A percentile compares a stretch with the other conserved stretches of the same genome.
Evolutionary conservation across 2,888 invertebrate genomes (phyloP).

Genomic region (Leptopilina drosophilae): DNA sequence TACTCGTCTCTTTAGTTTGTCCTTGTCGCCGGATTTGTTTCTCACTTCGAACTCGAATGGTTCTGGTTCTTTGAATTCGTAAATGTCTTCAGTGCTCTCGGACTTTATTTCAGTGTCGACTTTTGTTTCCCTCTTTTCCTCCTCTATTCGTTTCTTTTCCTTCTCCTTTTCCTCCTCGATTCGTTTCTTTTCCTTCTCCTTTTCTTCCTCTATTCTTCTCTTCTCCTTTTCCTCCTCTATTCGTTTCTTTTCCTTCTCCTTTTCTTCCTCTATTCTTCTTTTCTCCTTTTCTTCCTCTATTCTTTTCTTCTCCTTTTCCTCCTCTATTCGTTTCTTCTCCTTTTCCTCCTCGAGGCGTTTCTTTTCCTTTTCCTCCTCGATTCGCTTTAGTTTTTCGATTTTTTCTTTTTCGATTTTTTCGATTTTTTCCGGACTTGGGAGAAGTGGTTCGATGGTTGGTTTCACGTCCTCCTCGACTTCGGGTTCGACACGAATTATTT

Average conservation of each 20-base stretch:
- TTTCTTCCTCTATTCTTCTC: constrained; percentile 62
- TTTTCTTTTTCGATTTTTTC: not conserved
- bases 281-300: not conserved
- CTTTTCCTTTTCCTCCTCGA: constrained; percentile 36
- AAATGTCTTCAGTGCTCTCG: constrained; percentile 82
- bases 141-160: not conserved
- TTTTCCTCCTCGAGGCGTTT: constrained; percentile 61
- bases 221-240: constrained; percentile 68
- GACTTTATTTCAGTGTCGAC: constrained; percentile 46
- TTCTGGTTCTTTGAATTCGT: constrained; percentile 93
- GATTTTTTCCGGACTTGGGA: constrained; percentile 19
- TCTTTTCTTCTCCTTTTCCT: not conserved
- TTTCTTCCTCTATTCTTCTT: not conserved
- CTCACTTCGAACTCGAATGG: constrained; percentile 89
- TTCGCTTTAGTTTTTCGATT: not conserved
- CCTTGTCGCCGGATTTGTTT: constrained; percentile 71
- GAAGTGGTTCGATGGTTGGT: constrained; percentile 64
- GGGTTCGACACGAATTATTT: constrained; percentile 72
- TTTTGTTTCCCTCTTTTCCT: constrained; percentile 61
- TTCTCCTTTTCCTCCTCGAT: constrained; percentile 60
- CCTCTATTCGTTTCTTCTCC: constrained; percentile 62
- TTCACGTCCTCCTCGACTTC: constrained; percentile 79
- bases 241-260: constrained; percentile 27
- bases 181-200: not conserved
- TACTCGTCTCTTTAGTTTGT: constrained; percentile 71